Conservation (phyloP, 2,113 vertebrate genomes). For the Oxygymnocypris stewartii region DNA sequence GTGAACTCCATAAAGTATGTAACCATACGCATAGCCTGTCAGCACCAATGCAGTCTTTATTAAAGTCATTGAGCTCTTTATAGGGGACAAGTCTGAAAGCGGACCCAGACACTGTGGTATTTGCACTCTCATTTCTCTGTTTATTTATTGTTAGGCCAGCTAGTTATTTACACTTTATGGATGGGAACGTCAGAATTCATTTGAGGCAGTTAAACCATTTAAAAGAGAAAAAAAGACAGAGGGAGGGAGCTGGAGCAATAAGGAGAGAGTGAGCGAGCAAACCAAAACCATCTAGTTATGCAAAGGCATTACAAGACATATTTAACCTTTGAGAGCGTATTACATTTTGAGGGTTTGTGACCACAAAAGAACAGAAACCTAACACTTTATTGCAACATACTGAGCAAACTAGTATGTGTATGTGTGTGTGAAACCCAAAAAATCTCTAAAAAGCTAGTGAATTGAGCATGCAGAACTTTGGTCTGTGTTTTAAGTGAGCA, state of each 20-base stretch:
- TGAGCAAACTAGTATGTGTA: constrained; percentile 50
- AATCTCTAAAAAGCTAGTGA: neutral
- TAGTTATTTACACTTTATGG: constrained; percentile 67
- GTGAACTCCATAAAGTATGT: constrained; percentile 30
- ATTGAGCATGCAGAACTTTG: neutral
- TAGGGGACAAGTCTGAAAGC: constrained; percentile 55
- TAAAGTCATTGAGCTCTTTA: constrained; percentile 54
- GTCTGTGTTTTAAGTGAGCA: constrained; percentile 51
- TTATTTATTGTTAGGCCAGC: constrained; percentile 67
- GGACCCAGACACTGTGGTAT: constrained; percentile 62
- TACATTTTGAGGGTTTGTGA: constrained; percentile 39
- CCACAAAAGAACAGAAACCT: constrained; percentile 47
- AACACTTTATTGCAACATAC: constrained; percentile 31
- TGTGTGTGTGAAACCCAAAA: neutral
- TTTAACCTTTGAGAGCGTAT: constrained; percentile 30
- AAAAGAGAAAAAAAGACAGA: constrained; percentile 41
- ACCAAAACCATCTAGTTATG: constrained; percentile 43
- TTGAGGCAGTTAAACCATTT: constrained; percentile 55
- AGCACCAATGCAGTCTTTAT: constrained; percentile 50
- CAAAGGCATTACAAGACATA: constrained; percentile 43
- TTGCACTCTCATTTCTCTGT: constrained; percentile 64
- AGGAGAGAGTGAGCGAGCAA: neutral
- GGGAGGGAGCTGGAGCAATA: constrained; percentile 20
- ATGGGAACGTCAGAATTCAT: constrained; percentile 64
- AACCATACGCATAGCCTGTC: constrained; percentile 52